These are phyloP conservation scores for Lymantria dispar DNA, from an alignment of 2,888 invertebrate species.

Conservation along the genomic window DNA sequence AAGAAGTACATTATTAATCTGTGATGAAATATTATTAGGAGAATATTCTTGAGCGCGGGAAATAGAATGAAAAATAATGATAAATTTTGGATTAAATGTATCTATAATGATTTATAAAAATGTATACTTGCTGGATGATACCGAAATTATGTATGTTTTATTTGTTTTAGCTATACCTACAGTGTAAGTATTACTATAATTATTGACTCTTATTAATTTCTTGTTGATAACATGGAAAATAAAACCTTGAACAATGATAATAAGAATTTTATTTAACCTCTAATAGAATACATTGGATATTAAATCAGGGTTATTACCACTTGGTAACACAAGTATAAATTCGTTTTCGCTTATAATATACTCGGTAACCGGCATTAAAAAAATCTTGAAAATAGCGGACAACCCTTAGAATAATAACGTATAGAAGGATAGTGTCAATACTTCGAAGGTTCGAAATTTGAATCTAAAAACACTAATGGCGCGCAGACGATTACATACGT, in stretches of 20 bases:
- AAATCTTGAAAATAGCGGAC: no score
- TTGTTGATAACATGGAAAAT: constrained; percentile 76
- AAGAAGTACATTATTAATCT: constrained; percentile 77
- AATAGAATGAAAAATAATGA: constrained; percentile 50
- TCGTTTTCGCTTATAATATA: no score
- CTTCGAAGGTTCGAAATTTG: no score
- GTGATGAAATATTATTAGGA: constrained; percentile 75
- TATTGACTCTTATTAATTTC: constrained; percentile 69
- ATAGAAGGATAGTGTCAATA: no score
- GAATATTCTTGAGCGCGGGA: constrained; percentile 55
- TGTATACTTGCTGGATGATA: constrained; percentile 58
- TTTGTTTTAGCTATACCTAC: constrained; percentile 71
- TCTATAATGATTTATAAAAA: constrained; percentile 53
- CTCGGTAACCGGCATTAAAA: no score
- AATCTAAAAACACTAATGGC: no score
- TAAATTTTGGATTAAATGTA: constrained; percentile 44
- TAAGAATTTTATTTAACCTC: constrained; percentile 15
- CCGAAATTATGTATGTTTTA: constrained; percentile 60
- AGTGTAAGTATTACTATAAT: constrained; percentile 77
- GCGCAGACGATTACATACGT: no score
- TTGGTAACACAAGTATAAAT: no score
- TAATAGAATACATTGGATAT: no score
- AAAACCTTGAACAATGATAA: constrained; percentile 65
- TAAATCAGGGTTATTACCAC: no score
- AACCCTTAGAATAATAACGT: no score